Percentiles rank a stretch among this genome's conserved stretches.
These are phyloP conservation scores for Pimpla rufipes DNA, from an alignment of 2,888 invertebrate genomes.

Conservation along the genomic window DNA sequence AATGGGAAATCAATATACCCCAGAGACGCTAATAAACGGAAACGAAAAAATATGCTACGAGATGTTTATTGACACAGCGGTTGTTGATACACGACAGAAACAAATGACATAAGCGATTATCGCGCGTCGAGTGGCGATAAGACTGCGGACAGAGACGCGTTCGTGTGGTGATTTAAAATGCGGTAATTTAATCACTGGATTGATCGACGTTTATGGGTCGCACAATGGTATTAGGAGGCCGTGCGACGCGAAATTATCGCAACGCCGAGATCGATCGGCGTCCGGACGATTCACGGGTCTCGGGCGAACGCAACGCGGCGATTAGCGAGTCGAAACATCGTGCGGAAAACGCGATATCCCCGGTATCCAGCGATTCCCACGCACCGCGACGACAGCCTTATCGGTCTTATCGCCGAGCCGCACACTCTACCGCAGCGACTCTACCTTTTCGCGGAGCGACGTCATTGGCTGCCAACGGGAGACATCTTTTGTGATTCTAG, in stretches of 20 bases:
- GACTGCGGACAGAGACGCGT: neutral
- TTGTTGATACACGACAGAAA: neutral
- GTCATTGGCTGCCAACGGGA: slow-evolving; percentile 24
- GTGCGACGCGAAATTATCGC: slow-evolving; percentile 27
- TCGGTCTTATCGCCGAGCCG: slow-evolving; percentile 13
- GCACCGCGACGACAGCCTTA: slow-evolving; percentile 2
- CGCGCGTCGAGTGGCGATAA: neutral
- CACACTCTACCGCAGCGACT: neutral
- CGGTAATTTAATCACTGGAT: slow-evolving; percentile 34
- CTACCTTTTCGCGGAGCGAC: slow-evolving; percentile 27
- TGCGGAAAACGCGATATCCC: neutral
- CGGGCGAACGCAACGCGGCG: neutral
- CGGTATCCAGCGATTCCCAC: neutral
- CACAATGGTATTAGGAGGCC: slow-evolving; percentile 26
- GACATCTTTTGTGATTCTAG: slow-evolving; percentile 7
- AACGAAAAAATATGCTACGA: slow-evolving; percentile 34
- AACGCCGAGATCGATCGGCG: slow-evolving; percentile 14
- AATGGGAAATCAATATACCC: slow-evolving; percentile 68
- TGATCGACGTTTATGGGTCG: slow-evolving; percentile 40
- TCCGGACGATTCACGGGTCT: neutral
- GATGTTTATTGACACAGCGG: slow-evolving; percentile 27
- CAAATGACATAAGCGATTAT: neutral
- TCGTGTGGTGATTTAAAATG: slow-evolving; percentile 21
- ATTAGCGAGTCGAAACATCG: neutral
- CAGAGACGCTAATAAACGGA: slow-evolving; percentile 28